Conservation (phyloP, 2,888 invertebrate species). For the Maniola hyperantus region DNA sequence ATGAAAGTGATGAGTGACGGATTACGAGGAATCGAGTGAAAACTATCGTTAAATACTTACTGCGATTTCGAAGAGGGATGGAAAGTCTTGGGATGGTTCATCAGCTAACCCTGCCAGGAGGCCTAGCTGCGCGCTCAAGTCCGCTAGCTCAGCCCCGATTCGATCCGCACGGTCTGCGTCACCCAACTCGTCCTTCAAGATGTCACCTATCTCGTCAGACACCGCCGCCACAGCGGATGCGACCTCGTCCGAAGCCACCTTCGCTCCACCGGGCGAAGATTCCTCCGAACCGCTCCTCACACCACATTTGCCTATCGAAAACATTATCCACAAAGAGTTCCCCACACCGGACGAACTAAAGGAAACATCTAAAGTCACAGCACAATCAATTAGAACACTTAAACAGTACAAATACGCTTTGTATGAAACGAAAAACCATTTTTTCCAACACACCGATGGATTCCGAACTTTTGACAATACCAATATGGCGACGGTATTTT, state of each 20-base stretch:
- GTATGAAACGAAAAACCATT: constrained; percentile 73
- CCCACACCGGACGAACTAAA: constrained; percentile 66
- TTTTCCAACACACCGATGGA: constrained; percentile 73
- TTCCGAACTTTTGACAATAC: constrained; percentile 80
- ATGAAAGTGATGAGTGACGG: constrained; percentile 13
- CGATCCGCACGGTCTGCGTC: constrained; percentile 72
- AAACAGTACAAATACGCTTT: constrained; percentile 61
- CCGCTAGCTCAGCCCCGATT: constrained; percentile 72
- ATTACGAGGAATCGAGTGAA: neutral
- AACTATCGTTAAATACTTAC: constrained; percentile 53
- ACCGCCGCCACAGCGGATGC: constrained; percentile 73
- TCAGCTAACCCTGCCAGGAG: constrained; percentile 73
- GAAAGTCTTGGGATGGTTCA: constrained; percentile 67
- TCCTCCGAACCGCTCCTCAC: constrained; percentile 66
- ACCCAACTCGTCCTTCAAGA: constrained; percentile 73
- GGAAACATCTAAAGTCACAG: constrained; percentile 78
- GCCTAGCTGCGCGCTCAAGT: constrained; percentile 73
- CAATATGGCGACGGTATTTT: constrained; percentile 83
- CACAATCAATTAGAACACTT: constrained; percentile 65
- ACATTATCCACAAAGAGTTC: constrained; percentile 76
- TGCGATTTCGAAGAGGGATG: constrained; percentile 74
- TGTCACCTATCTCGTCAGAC: constrained; percentile 76
- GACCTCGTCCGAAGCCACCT: constrained; percentile 68
- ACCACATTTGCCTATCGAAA: constrained; percentile 76
- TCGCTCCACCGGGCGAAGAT: constrained; percentile 64